Evolutionary conservation across 2,113 vertebrate species (phyloP).

Genomic region (Picathartes gymnocephalus): DNA sequence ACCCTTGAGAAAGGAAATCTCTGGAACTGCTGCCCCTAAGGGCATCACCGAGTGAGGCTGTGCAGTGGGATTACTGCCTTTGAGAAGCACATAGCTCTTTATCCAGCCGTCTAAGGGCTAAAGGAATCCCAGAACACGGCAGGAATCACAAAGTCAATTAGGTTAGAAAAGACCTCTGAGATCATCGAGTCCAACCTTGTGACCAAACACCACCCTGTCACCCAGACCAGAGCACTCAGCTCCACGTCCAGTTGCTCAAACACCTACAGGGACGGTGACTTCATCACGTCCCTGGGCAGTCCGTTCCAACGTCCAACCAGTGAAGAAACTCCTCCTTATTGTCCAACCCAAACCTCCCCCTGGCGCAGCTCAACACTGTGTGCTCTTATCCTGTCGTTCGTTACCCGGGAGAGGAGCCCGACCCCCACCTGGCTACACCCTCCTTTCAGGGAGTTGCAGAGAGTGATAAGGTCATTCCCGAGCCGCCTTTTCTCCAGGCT

Average conservation of each 20-base stretch:
- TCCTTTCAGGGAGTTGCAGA: background rate
- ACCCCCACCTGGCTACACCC: background rate
- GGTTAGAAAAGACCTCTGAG: background rate
- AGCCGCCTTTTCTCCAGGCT: background rate
- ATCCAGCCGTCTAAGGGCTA: background rate
- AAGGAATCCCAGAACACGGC: background rate
- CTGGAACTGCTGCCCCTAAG: background rate
- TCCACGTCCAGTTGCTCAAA: background rate
- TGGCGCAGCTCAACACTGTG: background rate
- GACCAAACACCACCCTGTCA: background rate
- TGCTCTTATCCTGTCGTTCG: background rate
- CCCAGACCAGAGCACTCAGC: background rate
- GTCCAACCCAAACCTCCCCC: background rate
- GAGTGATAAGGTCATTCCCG: background rate
- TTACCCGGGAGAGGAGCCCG: background rate
- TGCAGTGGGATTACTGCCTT: rapidly evolving
- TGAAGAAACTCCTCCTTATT: background rate
- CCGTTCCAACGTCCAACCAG: background rate
- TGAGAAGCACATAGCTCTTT: background rate
- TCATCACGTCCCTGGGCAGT: background rate
- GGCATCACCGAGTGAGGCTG: rapidly evolving
- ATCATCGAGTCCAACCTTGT: background rate
- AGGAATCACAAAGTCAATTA: background rate
- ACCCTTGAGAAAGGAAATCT: background rate
- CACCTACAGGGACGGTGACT: background rate